These are phyloP conservation scores for Tokudaia tokunoshimensis DNA, from an alignment of 2,797 vertebrate species.

Conservation along the genomic window DNA sequence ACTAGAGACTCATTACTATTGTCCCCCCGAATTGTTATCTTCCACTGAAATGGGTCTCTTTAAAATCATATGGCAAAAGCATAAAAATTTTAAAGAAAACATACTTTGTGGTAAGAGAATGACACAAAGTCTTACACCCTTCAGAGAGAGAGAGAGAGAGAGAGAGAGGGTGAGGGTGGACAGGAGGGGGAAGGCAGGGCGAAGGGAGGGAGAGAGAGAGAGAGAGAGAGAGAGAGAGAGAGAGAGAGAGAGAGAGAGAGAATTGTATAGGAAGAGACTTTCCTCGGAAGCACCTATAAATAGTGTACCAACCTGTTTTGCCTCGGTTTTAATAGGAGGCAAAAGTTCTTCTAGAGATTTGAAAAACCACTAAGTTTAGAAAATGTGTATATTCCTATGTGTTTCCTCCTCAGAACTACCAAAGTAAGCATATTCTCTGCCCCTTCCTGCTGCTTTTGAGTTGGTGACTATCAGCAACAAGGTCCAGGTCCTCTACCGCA, in stretches of 20 bases:
- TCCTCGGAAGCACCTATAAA: background rate
- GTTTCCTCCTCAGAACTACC: background rate
- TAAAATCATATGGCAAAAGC: conserved; percentile 28
- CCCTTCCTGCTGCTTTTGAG: background rate
- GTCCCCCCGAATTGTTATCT: background rate
- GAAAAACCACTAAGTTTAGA: background rate
- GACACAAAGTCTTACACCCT: background rate
- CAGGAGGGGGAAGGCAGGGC: background rate
- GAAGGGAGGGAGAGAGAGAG: background rate
- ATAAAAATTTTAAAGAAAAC: background rate
- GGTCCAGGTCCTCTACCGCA: background rate
- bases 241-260: background rate
- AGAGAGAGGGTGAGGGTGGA: too few relatives aligned
- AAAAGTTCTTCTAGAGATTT: conserved; percentile 46
- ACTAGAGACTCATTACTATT: background rate
- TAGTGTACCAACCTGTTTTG: background rate
- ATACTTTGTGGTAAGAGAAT: background rate
- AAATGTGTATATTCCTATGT: conserved; percentile 1
- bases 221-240: background rate
- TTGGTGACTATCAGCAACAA: background rate
- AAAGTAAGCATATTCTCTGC: background rate
- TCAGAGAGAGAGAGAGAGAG: background rate
- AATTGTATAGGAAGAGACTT: background rate
- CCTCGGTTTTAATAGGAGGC: background rate
- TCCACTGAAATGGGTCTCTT: conserved; percentile 32